phyloP scores from a whole-genome alignment of 2,797 vertebrate species.

The Aldrovandia affinis region DNA sequence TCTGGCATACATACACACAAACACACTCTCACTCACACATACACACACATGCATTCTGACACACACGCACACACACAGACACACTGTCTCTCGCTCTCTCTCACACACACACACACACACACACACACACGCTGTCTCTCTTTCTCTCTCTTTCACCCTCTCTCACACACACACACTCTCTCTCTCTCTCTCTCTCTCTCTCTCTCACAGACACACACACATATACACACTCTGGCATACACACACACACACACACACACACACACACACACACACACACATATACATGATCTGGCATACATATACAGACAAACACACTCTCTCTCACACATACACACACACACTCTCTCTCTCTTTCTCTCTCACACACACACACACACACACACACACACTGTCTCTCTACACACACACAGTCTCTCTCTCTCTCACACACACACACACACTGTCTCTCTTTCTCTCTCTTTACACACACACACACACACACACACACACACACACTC shows the following conservation, averaged over 20 bases:
- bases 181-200: not conserved
- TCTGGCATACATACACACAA: not conserved
- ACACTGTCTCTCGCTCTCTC: not conserved
- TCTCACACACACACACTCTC: not conserved
- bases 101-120: not conserved
- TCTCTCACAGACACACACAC: not conserved
- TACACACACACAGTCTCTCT: not conserved
- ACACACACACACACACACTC: not conserved
- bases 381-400: conserved; percentile 19
- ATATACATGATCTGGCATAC: no score
- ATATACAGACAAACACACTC: not conserved
- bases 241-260: not conserved
- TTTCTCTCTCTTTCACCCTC: not conserved
- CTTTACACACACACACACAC: not conserved
- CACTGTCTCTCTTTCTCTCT: no score
- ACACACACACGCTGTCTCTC: not conserved
- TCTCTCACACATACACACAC: not conserved
- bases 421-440: not conserved
- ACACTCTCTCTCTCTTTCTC: not conserved
- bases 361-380: not conserved
- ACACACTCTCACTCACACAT: not conserved
- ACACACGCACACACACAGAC: no score
- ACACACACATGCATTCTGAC: no score
- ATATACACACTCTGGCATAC: conserved; percentile 12
- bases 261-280: not conserved